Conservation (phyloP, 2,797 vertebrate genomes). For the Nannoperca obscura region DNA sequence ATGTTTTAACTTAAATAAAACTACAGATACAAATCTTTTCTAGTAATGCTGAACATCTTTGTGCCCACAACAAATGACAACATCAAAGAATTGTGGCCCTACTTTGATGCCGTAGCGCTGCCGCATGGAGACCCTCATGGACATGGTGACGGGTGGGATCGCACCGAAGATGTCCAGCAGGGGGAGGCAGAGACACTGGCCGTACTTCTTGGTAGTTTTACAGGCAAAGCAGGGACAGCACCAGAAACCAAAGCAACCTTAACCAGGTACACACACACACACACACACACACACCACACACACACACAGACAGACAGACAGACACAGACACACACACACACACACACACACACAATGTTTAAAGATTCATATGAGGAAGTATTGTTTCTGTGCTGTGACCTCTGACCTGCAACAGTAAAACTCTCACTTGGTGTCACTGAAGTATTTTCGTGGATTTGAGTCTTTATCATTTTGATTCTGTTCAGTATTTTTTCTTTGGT, state of each 20-base stretch:
- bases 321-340: not conserved
- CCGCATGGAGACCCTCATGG: slow-evolving; percentile 81
- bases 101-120: slow-evolving; percentile 82
- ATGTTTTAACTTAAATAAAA: no score
- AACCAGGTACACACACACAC: not conserved
- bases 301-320: no score
- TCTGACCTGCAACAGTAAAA: not conserved
- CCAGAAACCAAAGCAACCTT: slow-evolving; percentile 81
- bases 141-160: slow-evolving; percentile 62
- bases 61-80: not conserved
- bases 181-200: slow-evolving; percentile 81
- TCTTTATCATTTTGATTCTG: no score
- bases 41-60: no score
- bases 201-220: slow-evolving; percentile 48
- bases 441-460: not conserved
- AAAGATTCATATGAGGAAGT: not conserved
- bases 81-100: not conserved
- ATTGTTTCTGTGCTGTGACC: no score
- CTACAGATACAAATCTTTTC: no score
- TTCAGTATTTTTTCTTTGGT: not conserved
- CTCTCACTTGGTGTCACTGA: no score
- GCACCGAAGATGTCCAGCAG: slow-evolving; percentile 66
- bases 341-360: fast-evolving
- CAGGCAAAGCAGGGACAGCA: slow-evolving; percentile 81
- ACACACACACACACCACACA: not conserved